Evolutionary conservation across 2,888 invertebrate species (phyloP).

Genomic region (Drosophila recens): DNA sequence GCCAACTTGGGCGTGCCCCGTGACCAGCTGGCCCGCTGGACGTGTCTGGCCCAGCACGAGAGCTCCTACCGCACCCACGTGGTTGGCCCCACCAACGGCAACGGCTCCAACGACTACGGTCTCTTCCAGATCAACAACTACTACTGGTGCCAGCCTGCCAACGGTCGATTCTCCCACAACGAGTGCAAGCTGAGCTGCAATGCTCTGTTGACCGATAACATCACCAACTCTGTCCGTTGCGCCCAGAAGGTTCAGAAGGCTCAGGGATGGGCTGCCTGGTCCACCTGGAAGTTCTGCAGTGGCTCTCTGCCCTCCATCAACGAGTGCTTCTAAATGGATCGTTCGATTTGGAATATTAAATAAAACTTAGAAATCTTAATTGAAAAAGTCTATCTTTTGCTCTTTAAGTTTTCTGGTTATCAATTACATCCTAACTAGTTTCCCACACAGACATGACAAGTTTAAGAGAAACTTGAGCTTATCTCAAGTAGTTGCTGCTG

Average conservation of each 20-base stretch:
- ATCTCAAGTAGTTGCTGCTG: constrained; percentile 10
- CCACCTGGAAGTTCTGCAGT: constrained; percentile 73
- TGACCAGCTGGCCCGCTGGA: constrained; percentile 69
- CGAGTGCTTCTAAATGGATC: constrained; percentile 66
- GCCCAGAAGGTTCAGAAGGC: constrained; percentile 68
- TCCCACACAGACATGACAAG: neutral
- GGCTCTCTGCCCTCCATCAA: constrained; percentile 72
- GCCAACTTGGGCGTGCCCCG: constrained; percentile 71
- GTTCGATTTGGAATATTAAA: neutral
- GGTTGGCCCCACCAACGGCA: constrained; percentile 84
- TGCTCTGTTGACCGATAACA: constrained; percentile 73
- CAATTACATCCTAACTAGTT: neutral
- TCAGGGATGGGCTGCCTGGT: constrained; percentile 83
- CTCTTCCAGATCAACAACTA: constrained; percentile 83
- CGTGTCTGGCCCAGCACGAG: constrained; percentile 79
- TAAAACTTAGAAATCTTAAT: neutral
- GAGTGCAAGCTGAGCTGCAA: constrained; percentile 75
- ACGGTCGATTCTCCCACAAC: constrained; percentile 74
- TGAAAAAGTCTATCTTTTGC: no score
- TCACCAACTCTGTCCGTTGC: constrained; percentile 72
- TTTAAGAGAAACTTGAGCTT: neutral
- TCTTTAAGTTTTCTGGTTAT: neutral
- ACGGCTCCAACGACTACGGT: constrained; percentile 85
- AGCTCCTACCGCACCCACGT: constrained; percentile 84
- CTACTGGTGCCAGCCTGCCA: constrained; percentile 80